Percentiles rank a stretch among this genome's conserved stretches.
These are phyloP conservation scores for Platypus cylindrus DNA, from an alignment of 2,888 invertebrate genomes.

Conservation along the genomic window DNA sequence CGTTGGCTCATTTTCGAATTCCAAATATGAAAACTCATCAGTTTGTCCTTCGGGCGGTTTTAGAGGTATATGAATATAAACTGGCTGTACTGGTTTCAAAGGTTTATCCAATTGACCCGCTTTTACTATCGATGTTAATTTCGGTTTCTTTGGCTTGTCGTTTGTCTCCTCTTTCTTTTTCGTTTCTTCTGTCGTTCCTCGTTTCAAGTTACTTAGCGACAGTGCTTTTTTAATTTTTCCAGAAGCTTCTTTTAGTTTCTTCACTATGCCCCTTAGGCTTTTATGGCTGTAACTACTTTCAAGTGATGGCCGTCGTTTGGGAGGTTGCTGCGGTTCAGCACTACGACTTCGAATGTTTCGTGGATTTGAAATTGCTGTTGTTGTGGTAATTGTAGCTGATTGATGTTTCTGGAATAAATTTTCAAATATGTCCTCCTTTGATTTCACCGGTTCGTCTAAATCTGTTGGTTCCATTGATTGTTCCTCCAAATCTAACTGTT, in stretches of 20 bases:
- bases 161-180: slow-evolving; percentile 16
- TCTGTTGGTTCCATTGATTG: no score
- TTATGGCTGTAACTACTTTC: slow-evolving; percentile 29
- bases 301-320: slow-evolving; percentile 25
- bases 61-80: slow-evolving; percentile 34
- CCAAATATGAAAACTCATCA: slow-evolving; percentile 32
- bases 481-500: slow-evolving; percentile 7
- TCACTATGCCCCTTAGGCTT: slow-evolving; percentile 25
- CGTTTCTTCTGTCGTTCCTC: slow-evolving; percentile 8
- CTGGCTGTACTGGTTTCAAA: slow-evolving; percentile 21
- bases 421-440: slow-evolving; percentile 19
- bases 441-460: no score
- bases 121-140: slow-evolving; percentile 9
- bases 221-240: slow-evolving; percentile 28
- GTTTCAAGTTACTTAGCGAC: slow-evolving; percentile 17
- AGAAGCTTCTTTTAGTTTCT: slow-evolving; percentile 28
- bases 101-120: slow-evolving; percentile 14
- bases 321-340: slow-evolving; percentile 26
- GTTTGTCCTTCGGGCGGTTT: slow-evolving; percentile 31
- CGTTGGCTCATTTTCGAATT: slow-evolving; percentile 17
- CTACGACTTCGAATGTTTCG: slow-evolving; percentile 23
- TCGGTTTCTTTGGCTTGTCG: slow-evolving; percentile 13
- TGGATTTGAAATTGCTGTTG: no score
- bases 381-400: slow-evolving; percentile 1
- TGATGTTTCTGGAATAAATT: slow-evolving; percentile 16